phyloP scores from a whole-genome alignment of 2,113 vertebrate species.

The human region GRCh38 chr20:22570001-22570500 shows the following conservation, averaged over 20 bases:
- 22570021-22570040: not conserved
- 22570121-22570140: not conserved
- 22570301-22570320: not conserved
- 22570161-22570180: not conserved
- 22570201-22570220: not conserved
- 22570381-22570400: conserved; percentile 27
- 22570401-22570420: not conserved
- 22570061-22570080: not conserved
- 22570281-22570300: conserved; percentile 21
- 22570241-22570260: not conserved
- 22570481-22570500: not conserved
- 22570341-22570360: not conserved
- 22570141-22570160: not conserved
- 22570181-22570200: not conserved
- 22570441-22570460: not conserved
- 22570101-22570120: fast-evolving
- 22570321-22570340: not conserved
- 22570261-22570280: not conserved
- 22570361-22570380: not conserved
- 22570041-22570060: not conserved
- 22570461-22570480: not conserved
- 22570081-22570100: not conserved
- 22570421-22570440: not conserved
- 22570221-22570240: not conserved
- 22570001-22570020: not conserved